Conservation (phyloP, 2,797 vertebrate species). For the Halcyon smyrnensis region DNA sequence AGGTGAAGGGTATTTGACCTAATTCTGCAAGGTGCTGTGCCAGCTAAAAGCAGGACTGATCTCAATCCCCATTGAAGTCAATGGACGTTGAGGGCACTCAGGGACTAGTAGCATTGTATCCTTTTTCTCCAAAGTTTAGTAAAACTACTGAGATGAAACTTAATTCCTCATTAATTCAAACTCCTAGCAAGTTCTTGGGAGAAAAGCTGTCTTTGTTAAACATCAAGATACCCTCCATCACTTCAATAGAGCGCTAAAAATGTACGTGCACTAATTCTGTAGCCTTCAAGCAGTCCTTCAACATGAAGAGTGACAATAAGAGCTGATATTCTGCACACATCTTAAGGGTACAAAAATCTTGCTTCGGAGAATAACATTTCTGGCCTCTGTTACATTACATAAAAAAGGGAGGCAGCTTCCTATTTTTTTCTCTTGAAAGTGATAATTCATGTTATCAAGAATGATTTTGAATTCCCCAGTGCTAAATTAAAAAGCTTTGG, state of each 20-base stretch:
- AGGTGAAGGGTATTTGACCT: not conserved
- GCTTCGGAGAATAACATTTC: not conserved
- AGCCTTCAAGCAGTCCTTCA: not conserved
- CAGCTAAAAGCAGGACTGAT: not conserved
- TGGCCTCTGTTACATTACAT: not conserved
- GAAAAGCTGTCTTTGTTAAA: constrained; percentile 24
- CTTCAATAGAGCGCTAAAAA: not conserved
- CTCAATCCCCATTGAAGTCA: not conserved
- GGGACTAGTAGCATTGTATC: not conserved
- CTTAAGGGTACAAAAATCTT: not conserved
- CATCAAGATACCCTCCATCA: not conserved
- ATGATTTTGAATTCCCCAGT: not conserved
- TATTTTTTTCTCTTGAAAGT: not conserved
- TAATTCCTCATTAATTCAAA: constrained; percentile 47
- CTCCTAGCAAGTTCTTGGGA: constrained; percentile 17
- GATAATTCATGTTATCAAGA: not conserved
- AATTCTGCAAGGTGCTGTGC: not conserved
- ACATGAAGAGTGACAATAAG: not conserved
- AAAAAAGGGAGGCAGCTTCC: not conserved
- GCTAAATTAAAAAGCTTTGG: not conserved
- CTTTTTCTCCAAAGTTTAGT: constrained; percentile 16
- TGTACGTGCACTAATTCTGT: not conserved
- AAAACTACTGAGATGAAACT: constrained; percentile 33
- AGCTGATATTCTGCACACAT: not conserved
- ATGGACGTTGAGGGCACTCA: not conserved